These are phyloP conservation scores for Bagarius yarrelli DNA, from an alignment of 2,113 vertebrate genomes.

Conservation along the genomic window DNA sequence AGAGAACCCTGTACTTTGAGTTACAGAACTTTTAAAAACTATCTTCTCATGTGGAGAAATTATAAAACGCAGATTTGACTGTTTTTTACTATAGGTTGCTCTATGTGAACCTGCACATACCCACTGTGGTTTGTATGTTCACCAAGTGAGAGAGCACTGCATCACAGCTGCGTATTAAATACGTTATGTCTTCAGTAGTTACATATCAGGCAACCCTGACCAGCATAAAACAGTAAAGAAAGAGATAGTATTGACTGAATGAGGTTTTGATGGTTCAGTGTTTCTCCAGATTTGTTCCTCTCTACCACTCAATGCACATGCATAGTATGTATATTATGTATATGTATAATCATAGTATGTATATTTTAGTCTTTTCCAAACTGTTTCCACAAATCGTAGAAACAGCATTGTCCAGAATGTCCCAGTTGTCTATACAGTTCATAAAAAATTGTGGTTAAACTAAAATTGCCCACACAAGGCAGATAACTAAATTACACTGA, in stretches of 20 bases:
- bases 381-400: neutral
- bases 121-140: neutral
- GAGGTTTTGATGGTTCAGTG: neutral
- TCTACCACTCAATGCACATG: neutral
- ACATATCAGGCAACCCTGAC: neutral
- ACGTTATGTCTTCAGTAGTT: neutral
- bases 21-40: no score
- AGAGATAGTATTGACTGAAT: neutral
- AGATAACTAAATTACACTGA: no score
- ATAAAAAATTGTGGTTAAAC: no score
- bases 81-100: no score
- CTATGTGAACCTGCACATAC: neutral
- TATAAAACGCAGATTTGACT: no score
- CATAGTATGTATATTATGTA: neutral
- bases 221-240: neutral
- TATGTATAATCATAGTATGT: neutral
- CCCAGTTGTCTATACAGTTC: no score
- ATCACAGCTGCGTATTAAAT: neutral
- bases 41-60: no score
- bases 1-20: no score
- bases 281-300: neutral
- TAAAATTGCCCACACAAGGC: no score
- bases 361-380: neutral
- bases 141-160: neutral
- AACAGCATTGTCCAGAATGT: neutral